Conservation (phyloP, 2,113 vertebrate species). For the Lucifuga dentata region DNA sequence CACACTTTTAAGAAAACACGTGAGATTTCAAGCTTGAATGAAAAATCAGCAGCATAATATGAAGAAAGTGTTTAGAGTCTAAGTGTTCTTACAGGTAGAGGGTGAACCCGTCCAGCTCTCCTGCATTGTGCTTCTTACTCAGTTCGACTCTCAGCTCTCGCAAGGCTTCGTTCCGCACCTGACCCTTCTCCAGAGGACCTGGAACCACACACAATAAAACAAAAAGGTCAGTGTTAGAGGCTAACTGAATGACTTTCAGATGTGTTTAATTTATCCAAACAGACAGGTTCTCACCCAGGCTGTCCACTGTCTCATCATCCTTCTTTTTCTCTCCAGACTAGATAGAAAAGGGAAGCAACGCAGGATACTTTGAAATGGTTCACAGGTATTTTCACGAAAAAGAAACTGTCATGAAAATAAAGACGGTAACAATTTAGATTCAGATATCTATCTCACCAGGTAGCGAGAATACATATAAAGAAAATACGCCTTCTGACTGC, state of each 20-base stretch:
- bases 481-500: slow-evolving; percentile 98
- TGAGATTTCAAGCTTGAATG: no score
- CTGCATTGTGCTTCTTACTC: slow-evolving; percentile 94
- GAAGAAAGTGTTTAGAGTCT: background rate
- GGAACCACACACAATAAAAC: background rate
- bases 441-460: slow-evolving; percentile 84
- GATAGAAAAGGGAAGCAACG: slow-evolving; percentile 51
- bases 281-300: slow-evolving; percentile 87
- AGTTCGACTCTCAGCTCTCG: slow-evolving; percentile 95
- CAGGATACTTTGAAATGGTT: background rate
- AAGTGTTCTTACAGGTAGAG: slow-evolving; percentile 90
- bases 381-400: background rate
- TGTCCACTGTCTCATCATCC: slow-evolving; percentile 98
- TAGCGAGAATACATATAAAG: slow-evolving; percentile 99
- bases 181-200: slow-evolving; percentile 98
- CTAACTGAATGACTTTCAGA: background rate
- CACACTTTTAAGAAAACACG: no score
- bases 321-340: slow-evolving; percentile 99
- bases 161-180: slow-evolving; percentile 96
- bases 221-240: background rate
- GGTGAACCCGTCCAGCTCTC: slow-evolving; percentile 95
- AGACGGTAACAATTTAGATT: background rate
- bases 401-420: background rate
- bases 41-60: no score
- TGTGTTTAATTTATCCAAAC: background rate